phyloP scores from a whole-genome alignment of 2,888 invertebrate genomes.

The Protonemura montana region DNA sequence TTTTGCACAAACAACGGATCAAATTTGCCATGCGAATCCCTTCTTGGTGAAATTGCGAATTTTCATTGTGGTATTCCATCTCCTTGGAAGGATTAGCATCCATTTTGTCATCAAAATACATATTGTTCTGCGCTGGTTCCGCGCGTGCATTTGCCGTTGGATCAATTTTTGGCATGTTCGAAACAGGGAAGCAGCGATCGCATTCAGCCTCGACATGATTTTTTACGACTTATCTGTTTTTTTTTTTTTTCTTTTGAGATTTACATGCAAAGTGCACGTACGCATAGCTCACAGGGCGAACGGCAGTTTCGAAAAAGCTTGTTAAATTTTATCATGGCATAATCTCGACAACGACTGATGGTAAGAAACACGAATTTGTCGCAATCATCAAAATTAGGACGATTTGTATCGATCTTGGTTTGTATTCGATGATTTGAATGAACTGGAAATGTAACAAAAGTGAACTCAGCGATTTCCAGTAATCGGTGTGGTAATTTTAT shows the following conservation, averaged over 20 bases:
- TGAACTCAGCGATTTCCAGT: not conserved
- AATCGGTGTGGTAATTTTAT: conserved; percentile 31
- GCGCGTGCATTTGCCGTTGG: not conserved
- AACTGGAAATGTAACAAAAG: not conserved
- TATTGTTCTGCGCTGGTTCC: not conserved
- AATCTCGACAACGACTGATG: not conserved
- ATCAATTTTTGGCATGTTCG: not conserved
- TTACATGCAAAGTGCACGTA: not conserved
- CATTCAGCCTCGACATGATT: not conserved
- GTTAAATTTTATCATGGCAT: not conserved
- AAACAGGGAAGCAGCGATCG: not conserved
- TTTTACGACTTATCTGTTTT: not conserved
- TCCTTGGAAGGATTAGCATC: not conserved
- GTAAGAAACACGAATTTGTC: not conserved
- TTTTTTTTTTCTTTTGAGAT: no score
- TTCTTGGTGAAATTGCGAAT: not conserved
- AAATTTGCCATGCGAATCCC: conserved; percentile 12
- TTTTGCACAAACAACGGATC: conserved; percentile 3
- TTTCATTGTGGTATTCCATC: not conserved
- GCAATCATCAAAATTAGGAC: not conserved
- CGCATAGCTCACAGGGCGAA: no score
- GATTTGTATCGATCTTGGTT: not conserved
- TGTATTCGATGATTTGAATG: not conserved
- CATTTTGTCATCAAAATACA: not conserved
- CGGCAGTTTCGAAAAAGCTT: not conserved